A percentile compares a stretch with the other conserved stretches of the same genome.
Conservation (phyloP, 2,888 invertebrate genomes). For the Thereva unica region DNA sequence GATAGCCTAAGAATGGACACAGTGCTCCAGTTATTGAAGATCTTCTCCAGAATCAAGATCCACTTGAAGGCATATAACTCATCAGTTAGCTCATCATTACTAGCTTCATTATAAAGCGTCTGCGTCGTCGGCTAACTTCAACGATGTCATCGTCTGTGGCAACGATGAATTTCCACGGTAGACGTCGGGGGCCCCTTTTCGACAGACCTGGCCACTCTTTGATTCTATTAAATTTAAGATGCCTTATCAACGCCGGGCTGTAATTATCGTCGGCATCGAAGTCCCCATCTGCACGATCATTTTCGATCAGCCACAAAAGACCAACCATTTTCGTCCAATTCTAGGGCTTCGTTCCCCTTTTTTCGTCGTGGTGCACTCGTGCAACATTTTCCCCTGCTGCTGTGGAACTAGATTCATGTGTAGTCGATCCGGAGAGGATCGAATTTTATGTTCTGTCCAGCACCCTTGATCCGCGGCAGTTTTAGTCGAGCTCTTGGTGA, state of each 20-base stretch:
- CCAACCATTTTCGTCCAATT: no score
- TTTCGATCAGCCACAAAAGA: no score
- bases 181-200: slow-evolving; percentile 6
- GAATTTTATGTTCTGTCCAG: slow-evolving; percentile 12
- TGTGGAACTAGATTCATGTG: slow-evolving; percentile 24
- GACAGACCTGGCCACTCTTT: slow-evolving; percentile 24
- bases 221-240: no score
- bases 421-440: not conserved
- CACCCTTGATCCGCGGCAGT: not conserved
- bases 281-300: slow-evolving; percentile 7
- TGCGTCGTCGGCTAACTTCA: not conserved
- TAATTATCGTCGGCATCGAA: slow-evolving; percentile 20
- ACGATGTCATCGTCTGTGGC: not conserved
- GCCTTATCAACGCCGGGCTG: slow-evolving; percentile 8
- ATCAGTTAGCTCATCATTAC: slow-evolving; percentile 5
- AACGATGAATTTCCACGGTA: slow-evolving; percentile 2
- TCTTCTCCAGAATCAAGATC: not conserved
- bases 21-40: slow-evolving; percentile 5
- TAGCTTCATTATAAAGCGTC: slow-evolving; percentile 3
- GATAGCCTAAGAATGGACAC: no score
- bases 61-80: slow-evolving; percentile 4
- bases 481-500: slow-evolving; percentile 10
- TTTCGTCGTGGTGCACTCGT: no score
- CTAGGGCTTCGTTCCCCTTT: no score
- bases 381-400: no score